Evolutionary conservation across 2,113 vertebrate genomes (phyloP).

Genomic region (Chamaea fasciata): DNA sequence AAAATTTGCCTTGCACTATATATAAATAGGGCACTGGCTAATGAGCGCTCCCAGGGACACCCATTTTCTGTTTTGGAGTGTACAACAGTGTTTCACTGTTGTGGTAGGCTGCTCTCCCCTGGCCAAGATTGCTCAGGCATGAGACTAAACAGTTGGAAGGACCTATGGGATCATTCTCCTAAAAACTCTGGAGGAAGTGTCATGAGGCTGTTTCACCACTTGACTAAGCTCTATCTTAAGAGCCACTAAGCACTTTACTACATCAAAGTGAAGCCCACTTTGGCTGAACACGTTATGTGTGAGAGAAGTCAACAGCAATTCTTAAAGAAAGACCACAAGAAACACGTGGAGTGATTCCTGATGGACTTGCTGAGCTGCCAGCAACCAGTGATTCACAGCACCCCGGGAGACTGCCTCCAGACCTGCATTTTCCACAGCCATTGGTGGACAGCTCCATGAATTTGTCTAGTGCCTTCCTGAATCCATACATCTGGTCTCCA

Average conservation of each 20-base stretch:
- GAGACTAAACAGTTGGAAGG: not conserved
- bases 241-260: not conserved
- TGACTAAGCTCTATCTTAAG: not conserved
- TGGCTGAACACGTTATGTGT: not conserved
- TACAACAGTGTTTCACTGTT: not conserved
- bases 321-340: not conserved
- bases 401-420: not conserved
- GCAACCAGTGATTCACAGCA: rapidly evolving
- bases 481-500: not conserved
- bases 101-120: not conserved
- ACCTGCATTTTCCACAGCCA: not conserved
- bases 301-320: not conserved
- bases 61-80: not conserved
- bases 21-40: not conserved
- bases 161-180: not conserved
- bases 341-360: not conserved
- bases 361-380: not conserved
- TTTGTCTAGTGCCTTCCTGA: not conserved
- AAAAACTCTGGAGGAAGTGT: rapidly evolving
- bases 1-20: not conserved
- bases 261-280: not conserved
- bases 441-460: not conserved
- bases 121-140: not conserved
- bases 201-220: not conserved
- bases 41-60: not conserved